Evolutionary conservation across 2,797 vertebrate genomes (phyloP), one percentile per base, ranked within the genome.

Genomic region (Sebastes matsubarae): DNA sequence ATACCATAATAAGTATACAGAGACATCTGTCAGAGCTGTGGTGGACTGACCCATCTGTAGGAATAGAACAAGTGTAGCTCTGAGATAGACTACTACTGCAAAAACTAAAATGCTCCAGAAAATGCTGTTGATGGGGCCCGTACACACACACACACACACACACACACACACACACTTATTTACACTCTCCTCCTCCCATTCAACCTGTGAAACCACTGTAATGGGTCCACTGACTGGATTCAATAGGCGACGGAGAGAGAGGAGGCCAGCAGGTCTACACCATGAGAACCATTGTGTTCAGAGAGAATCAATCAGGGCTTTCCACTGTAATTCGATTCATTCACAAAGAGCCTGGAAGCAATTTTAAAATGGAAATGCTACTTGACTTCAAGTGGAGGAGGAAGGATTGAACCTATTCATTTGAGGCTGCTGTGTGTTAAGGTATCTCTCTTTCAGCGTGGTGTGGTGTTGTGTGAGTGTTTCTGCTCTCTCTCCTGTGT

Each of bases 281-380:
- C 90, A 93, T 92, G 92, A 93, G 94, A 93, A 93, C 90, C 89
- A 92, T 94, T 95, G 94, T 95, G 94, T 94, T 95, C 88, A 89
- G 85, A 94, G 93, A 94, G 93, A 95, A 95, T 95, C 94, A 95
- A 95, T 96, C 94, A 93, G 91, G 89, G 92, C 93, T 92, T 94
- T 93, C 94, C 93, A 94, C 89, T 93, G 94, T 94, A 93, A 95
- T 95, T 95, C 87, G 87, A 93, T 95, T 95, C 92, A 94, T 95
- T 94, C 94, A 96, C 94, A 95, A 95, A 94, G 92, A 93, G 88
- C 86, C 76, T 80, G 94, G 92, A 94, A 94, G 93, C 94, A 94
- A 94, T 95, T 95, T 94, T 88, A 94, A 95, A 95, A 95, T 96
- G 94, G 94, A 95, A 95, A 95, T 95, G 93, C 92, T 90, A 93